A percentile compares a stretch with the other conserved stretches of the same genome.
Evolutionary conservation across 2,888 invertebrate species (phyloP).

Genomic region (Xanthia icteritia): DNA sequence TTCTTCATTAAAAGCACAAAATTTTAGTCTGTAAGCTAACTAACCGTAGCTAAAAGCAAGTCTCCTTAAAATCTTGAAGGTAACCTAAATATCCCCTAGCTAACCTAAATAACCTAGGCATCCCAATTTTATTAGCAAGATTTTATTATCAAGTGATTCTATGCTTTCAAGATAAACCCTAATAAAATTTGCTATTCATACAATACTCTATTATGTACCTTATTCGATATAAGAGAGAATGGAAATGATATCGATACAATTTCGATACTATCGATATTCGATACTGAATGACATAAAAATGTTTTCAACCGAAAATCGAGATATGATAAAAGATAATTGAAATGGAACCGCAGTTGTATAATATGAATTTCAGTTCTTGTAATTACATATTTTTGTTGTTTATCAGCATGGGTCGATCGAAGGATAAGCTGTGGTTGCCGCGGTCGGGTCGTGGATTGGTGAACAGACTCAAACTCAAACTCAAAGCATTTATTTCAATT

Average conservation of each 20-base stretch:
- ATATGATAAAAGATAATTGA: constrained; percentile 39
- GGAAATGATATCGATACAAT: constrained; percentile 54
- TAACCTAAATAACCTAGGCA: constrained; percentile 3
- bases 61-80: constrained; percentile 12
- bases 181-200: constrained; percentile 60
- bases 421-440: too few species aligned
- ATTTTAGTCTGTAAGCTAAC: constrained; percentile 29
- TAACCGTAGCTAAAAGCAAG: constrained; percentile 16
- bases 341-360: constrained; percentile 29
- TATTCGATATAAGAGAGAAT: constrained; percentile 44
- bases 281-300: constrained; percentile 59
- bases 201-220: constrained; percentile 28
- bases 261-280: constrained; percentile 51
- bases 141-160: constrained; percentile 41
- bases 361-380: constrained; percentile 28
- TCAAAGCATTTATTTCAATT: too few species aligned
- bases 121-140: constrained; percentile 40
- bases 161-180: constrained; percentile 29
- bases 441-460: too few species aligned
- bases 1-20: constrained; percentile 31
- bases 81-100: constrained; percentile 18
- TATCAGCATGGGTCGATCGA: too few species aligned
- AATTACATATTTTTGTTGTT: constrained; percentile 28
- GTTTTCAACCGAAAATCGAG: constrained; percentile 47
- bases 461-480: too few species aligned